Base-by-base conservation (phyloP, 2,113 vertebrate species). In the Platichthys flesus region DNA sequence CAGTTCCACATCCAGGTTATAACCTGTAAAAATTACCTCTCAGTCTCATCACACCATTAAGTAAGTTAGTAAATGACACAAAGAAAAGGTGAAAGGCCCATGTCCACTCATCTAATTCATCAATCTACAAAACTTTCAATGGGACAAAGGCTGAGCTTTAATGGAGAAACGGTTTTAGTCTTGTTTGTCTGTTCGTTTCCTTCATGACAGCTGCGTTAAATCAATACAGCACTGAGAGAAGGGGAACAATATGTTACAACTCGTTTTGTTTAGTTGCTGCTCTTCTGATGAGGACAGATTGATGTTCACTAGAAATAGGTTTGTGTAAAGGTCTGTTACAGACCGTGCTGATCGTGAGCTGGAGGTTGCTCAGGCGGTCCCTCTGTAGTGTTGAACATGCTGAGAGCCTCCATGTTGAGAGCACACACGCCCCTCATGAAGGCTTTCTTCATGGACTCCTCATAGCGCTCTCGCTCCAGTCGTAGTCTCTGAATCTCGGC, bases 381-480 rank as follows among this genome's bases (percentile, higher is more conserved):
- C 14, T 96, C 95, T 78, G 92, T 87, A 49, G 90, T 81, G 9
- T 97, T 94, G 88, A 99, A 99, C 90, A 99, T 96, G 74, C 92
- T 95, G 90, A 99, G 96, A 61, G 98, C 97, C 92, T 99, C 98
- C 23, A 99, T 93, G 87, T 98, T 99, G 88, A 99, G 92, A 2
- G 97, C 98, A 81, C 98, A 99, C 0, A 99, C 97, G 0, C 97
- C 97, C 62, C 98, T 94, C 98, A 99, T 98, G 86, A 99, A 97
- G 1, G 97, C 97, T 89, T 98, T 99, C 91, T 96, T 99, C 96
- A 98, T 97, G 2, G 96, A 94, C 62, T 96, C 96, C 85, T 98
- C 97, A 76, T 95, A 98, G 1, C 93, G 95, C 3, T 96, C 97
- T 75, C 94, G 94, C 84, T 99, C 96, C 10, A 76, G 76, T 4